Percentiles rank a stretch among this genome's conserved stretches.
phyloP scores from a whole-genome alignment of 2,113 vertebrate genomes.

The Trochalopteron elliotii region DNA sequence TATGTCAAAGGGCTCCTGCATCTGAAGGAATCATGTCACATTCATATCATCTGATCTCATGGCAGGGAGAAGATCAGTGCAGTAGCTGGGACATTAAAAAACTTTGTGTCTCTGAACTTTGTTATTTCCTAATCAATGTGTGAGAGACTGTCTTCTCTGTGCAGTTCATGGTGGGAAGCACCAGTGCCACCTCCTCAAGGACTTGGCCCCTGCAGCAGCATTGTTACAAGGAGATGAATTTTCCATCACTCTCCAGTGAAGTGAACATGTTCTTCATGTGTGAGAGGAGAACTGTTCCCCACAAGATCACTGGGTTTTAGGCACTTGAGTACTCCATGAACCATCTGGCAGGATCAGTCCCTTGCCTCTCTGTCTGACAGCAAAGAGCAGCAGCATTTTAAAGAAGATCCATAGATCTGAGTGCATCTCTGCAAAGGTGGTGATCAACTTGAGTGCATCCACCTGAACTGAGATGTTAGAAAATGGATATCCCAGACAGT shows the following conservation, averaged over 20 bases:
- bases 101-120: background rate
- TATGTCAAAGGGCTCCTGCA: background rate
- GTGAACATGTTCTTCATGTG: background rate
- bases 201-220: background rate
- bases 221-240: background rate
- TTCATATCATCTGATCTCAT: background rate
- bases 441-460: background rate
- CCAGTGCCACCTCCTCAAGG: background rate
- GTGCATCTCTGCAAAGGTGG: background rate
- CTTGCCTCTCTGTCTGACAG: background rate
- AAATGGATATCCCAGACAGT: background rate
- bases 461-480: accelerated
- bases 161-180: background rate
- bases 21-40: background rate
- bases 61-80: background rate
- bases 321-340: background rate
- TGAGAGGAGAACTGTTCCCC: background rate
- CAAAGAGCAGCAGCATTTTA: background rate
- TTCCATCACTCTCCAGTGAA: background rate
- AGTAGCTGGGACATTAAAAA: background rate
- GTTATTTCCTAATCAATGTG: background rate
- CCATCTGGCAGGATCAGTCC: background rate
- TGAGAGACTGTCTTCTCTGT: background rate
- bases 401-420: background rate
- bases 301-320: background rate